Evolutionary conservation across 2,113 vertebrate genomes (phyloP).

Genomic region (Ptilonorhynchus violaceus): DNA sequence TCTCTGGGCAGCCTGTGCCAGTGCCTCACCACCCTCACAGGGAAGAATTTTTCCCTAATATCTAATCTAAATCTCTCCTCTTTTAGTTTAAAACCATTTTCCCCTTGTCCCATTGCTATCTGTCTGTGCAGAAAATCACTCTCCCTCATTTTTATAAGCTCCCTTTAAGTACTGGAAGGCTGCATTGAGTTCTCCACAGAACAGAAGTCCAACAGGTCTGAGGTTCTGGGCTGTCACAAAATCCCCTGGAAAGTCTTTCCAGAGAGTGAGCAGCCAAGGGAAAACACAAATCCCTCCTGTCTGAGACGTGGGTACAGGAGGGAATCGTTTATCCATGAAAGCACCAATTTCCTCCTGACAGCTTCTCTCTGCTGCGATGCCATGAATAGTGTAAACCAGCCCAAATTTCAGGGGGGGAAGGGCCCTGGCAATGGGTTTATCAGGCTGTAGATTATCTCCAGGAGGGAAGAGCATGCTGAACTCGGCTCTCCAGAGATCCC

Average conservation of each 20-base stretch:
- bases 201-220: background rate
- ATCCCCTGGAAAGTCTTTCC: background rate
- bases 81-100: background rate
- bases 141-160: background rate
- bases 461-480: background rate
- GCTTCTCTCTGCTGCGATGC: background rate
- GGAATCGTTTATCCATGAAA: background rate
- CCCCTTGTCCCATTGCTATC: background rate
- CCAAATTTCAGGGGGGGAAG: background rate
- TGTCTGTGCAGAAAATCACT: background rate
- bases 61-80: background rate
- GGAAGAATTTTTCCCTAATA: background rate
- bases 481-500: fast-evolving
- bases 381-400: background rate
- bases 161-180: background rate
- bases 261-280: background rate
- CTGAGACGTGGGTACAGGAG: background rate
- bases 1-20: background rate
- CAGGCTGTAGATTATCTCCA: background rate
- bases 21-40: background rate
- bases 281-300: background rate
- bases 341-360: background rate
- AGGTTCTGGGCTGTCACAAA: background rate
- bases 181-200: background rate
- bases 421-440: background rate